Evolutionary conservation across 1,140 invertebrate genomes (phyloP).

Genomic region (Ips nitidus): DNA sequence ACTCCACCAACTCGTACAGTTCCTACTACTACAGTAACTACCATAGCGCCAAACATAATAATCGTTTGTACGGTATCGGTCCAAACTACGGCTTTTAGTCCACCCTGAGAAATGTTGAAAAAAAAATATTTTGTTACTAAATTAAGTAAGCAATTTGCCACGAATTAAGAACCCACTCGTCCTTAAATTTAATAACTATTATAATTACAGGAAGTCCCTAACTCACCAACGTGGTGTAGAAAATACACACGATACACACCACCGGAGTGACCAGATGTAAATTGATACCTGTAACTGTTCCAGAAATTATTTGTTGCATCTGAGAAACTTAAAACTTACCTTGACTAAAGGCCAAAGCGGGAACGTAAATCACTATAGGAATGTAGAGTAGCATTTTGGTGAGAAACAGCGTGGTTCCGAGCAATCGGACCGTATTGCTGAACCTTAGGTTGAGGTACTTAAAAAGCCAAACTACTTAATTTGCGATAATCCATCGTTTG

Average conservation of each 20-base stretch:
- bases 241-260: slow-evolving; percentile 76
- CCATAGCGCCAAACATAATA: slow-evolving; percentile 73
- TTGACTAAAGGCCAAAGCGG: slow-evolving; percentile 86
- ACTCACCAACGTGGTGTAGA: slow-evolving; percentile 80
- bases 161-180: too few relatives aligned
- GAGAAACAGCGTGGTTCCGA: slow-evolving; percentile 68
- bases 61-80: slow-evolving; percentile 81
- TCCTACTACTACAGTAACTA: slow-evolving; percentile 69
- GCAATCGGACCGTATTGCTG: slow-evolving; percentile 61
- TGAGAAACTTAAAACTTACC: slow-evolving; percentile 55
- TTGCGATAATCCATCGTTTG: not conserved
- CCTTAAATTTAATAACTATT: not conserved
- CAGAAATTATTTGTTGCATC: slow-evolving; percentile 2
- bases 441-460: slow-evolving; percentile 77
- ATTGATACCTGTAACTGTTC: slow-evolving; percentile 70
- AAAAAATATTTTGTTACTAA: not conserved
- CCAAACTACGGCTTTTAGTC: slow-evolving; percentile 85
- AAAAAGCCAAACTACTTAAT: slow-evolving; percentile 34
- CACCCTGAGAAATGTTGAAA: slow-evolving; percentile 62
- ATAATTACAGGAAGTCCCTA: not conserved
- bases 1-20: slow-evolving; percentile 67
- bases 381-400: slow-evolving; percentile 75
- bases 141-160: not conserved
- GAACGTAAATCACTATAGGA: slow-evolving; percentile 88
- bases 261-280: slow-evolving; percentile 69